Evolutionary conservation across 2,797 vertebrate species (phyloP).

Genomic region (Anomalospiza imberbis): DNA sequence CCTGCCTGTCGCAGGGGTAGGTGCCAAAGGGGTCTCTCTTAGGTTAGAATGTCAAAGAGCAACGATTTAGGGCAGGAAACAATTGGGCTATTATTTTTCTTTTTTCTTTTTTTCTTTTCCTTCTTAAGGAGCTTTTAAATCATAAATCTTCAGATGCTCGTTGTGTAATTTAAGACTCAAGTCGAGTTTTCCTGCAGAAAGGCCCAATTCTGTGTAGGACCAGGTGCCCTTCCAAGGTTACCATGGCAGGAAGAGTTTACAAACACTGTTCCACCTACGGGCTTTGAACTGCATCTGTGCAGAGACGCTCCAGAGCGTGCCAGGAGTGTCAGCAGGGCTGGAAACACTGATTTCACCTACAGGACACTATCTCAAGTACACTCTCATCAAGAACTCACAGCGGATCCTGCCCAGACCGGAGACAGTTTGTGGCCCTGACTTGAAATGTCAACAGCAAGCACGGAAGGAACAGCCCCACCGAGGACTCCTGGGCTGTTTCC

Average conservation of each 20-base stretch:
- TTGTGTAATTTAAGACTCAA: constrained; percentile 38
- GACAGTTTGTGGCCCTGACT: constrained; percentile 16
- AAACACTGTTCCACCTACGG: constrained; percentile 46
- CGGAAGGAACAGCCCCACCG: neutral
- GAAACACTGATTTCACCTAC: constrained; percentile 62
- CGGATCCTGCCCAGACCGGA: constrained; percentile 13
- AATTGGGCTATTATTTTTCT: constrained; percentile 45
- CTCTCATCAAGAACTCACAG: neutral
- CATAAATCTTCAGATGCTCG: constrained; percentile 51
- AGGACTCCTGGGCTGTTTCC: neutral
- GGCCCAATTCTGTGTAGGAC: neutral
- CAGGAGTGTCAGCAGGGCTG: constrained; percentile 19
- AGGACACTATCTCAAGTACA: constrained; percentile 35
- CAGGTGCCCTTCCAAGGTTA: neutral
- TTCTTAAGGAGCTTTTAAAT: constrained; percentile 51
- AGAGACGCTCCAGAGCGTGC: neutral
- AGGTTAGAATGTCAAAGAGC: constrained; percentile 72
- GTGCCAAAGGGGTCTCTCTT: constrained; percentile 58
- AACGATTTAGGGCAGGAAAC: constrained; percentile 63
- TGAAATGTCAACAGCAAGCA: constrained; percentile 38
- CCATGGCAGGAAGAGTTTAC: constrained; percentile 54
- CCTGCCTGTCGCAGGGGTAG: constrained; percentile 35
- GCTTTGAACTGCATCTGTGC: constrained; percentile 28
- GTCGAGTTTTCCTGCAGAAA: constrained; percentile 28
- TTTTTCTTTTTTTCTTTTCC: neutral